A percentile compares a stretch with the other conserved stretches of the same genome.
Evolutionary conservation across 2,797 vertebrate genomes (phyloP).

Genomic region (Rhodeus uyekii): DNA sequence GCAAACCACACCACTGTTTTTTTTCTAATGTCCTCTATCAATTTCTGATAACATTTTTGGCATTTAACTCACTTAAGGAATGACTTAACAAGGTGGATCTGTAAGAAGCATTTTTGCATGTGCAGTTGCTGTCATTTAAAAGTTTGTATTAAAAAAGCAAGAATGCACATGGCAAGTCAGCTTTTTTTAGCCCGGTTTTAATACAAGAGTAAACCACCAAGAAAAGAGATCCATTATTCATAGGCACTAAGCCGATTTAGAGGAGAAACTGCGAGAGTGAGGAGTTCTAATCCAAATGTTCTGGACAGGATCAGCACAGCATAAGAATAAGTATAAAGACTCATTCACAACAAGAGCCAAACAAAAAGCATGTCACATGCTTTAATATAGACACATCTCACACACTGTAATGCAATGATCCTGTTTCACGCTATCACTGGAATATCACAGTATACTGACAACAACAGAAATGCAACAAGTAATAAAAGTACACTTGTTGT

Average conservation of each 20-base stretch:
- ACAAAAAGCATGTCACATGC: background rate
- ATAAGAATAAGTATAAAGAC: conserved; percentile 17
- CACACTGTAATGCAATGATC: background rate
- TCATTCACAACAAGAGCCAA: background rate
- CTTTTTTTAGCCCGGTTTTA: background rate
- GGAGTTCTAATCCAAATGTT: conserved; percentile 21
- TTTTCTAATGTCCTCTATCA: too few relatives aligned
- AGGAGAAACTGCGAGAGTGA: background rate
- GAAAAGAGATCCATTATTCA: conserved; percentile 40
- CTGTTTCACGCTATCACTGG: too few relatives aligned
- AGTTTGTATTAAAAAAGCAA: background rate
- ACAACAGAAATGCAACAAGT: background rate
- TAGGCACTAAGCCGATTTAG: conserved; percentile 63
- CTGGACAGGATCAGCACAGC: conserved; percentile 2
- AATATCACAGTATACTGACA: background rate
- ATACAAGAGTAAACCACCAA: conserved; percentile 36
- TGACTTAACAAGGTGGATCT: background rate
- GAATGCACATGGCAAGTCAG: background rate
- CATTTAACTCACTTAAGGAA: background rate
- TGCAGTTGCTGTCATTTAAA: background rate
- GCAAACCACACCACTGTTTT: too few relatives aligned
- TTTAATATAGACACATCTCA: background rate
- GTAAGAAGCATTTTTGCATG: background rate
- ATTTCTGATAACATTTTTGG: too few relatives aligned
- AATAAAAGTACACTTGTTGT: background rate